These are phyloP conservation scores for Drepana arcuata DNA, from an alignment of 1,140 invertebrate genomes.

Conservation along the genomic window DNA sequence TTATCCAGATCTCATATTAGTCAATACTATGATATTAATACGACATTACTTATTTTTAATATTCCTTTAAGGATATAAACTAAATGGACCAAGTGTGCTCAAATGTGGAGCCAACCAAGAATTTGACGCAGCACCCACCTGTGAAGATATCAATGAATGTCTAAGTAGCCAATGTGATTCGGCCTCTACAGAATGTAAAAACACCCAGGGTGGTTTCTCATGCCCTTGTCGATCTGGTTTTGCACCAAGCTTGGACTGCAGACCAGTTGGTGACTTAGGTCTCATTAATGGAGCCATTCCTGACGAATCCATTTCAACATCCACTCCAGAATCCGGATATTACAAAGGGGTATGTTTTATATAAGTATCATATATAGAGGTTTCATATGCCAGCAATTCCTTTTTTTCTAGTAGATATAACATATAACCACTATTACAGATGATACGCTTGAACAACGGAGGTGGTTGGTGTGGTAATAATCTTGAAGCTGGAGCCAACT, in stretches of 20 bases:
- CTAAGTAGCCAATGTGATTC: slow-evolving; percentile 89
- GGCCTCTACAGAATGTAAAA: slow-evolving; percentile 92
- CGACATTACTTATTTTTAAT: neutral
- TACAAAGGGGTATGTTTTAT: slow-evolving; percentile 79
- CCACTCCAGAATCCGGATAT: slow-evolving; percentile 85
- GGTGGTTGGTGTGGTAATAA: slow-evolving; percentile 93
- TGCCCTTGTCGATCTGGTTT: slow-evolving; percentile 92
- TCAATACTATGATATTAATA: no score
- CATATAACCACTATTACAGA: no score
- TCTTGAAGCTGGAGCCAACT: slow-evolving; percentile 87
- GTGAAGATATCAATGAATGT: slow-evolving; percentile 96
- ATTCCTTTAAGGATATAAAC: slow-evolving; percentile 42
- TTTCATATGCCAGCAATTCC: no score
- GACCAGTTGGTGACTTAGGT: slow-evolving; percentile 90
- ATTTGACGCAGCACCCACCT: slow-evolving; percentile 88
- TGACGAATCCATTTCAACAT: slow-evolving; percentile 90
- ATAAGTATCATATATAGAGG: slow-evolving; percentile 1
- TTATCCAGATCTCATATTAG: slow-evolving; percentile 2
- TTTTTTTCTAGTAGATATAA: no score
- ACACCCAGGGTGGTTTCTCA: slow-evolving; percentile 91
- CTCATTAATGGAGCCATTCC: slow-evolving; percentile 91
- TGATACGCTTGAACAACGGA: slow-evolving; percentile 85
- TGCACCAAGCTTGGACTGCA: slow-evolving; percentile 88
- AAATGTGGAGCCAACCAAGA: slow-evolving; percentile 89
- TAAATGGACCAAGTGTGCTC: slow-evolving; percentile 82